Evolutionary conservation across 2,888 invertebrate genomes (phyloP), one percentile per base, ranked within the genome.

Genomic region (Psococerastis gibbosa): DNA sequence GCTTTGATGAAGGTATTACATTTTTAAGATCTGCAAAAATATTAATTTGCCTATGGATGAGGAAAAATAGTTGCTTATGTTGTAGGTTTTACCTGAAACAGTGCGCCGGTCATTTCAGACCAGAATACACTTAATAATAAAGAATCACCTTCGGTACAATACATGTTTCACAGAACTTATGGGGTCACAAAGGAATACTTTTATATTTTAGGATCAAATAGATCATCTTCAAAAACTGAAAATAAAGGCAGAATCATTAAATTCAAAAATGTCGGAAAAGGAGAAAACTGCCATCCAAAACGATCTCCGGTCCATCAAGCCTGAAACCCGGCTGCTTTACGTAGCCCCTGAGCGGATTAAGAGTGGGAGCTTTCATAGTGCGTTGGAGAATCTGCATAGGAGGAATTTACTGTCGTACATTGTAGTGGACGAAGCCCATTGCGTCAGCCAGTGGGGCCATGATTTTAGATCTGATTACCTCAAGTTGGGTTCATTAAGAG

Each of bases 381-480:
- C 87, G 2, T 64, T 83, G 47, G 67, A 71, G 18, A 72, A 75
- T 53, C 63, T 94, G 51, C 64, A 75, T 44, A 78, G 77, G 53
- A 73, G 75, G 54, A 73, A 80, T 44, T 78, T 85, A 56, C 63
- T 98, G 3, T 79, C 83, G 1, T 91, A 87, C 60, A 75, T 98
- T 53, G 80, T 94, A 17, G 82, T 98, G 9, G 98, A 99, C 63
- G 98, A 99, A 66, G 94, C 92, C 2, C 94, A 94, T 63, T 94
- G 94, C 65, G 89, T 98, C 0, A 92, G 91, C 54, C 84, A 97
- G 55, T 99, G 97, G 98, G 98, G 98, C 0, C 97, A 97, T 63
- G 95, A 97, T 62, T 98, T 98, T 60, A 70, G 92, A 5, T 91
- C 91, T 0, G 89, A 91, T 61, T 98, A 95, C 60, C 67, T 95